phyloP scores from a whole-genome alignment of 2,888 invertebrate genomes.

The Pollenia amentaria region DNA sequence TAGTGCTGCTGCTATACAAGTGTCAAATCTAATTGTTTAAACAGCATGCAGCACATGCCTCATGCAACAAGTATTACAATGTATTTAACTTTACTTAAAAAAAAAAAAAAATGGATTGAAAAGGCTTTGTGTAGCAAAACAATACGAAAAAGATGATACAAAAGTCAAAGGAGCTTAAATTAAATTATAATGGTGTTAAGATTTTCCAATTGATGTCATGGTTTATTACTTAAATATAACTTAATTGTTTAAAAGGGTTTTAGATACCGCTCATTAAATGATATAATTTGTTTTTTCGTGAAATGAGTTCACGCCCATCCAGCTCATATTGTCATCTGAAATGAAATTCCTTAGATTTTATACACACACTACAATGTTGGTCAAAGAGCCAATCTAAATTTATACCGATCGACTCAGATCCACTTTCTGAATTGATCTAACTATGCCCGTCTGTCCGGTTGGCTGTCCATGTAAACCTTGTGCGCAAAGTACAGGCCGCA shows the following conservation, averaged over 20 bases:
- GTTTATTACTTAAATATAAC: background rate
- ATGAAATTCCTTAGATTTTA: background rate
- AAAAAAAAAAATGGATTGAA: background rate
- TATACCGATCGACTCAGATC: no score
- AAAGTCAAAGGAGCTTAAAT: background rate
- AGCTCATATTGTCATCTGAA: background rate
- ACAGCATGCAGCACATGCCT: conserved; percentile 71
- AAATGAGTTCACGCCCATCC: background rate
- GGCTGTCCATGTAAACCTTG: no score
- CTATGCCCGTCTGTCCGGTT: no score
- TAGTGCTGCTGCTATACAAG: conserved; percentile 71
- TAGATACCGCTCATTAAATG: background rate
- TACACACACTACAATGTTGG: no score
- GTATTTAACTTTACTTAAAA: conserved; percentile 12
- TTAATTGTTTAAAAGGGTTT: background rate
- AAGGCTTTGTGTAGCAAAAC: background rate
- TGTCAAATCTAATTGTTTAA: conserved; percentile 77
- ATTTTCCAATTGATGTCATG: background rate
- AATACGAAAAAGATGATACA: conserved; percentile 37
- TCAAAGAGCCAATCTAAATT: no score
- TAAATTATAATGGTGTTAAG: conserved; percentile 3
- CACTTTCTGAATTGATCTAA: no score
- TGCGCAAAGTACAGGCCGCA: no score
- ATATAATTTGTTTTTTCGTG: background rate
- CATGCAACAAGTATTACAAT: conserved; percentile 46